These are phyloP conservation scores for Gadopsis bispinosus DNA, from an alignment of 2,797 vertebrate genomes.

Conservation along the genomic window DNA sequence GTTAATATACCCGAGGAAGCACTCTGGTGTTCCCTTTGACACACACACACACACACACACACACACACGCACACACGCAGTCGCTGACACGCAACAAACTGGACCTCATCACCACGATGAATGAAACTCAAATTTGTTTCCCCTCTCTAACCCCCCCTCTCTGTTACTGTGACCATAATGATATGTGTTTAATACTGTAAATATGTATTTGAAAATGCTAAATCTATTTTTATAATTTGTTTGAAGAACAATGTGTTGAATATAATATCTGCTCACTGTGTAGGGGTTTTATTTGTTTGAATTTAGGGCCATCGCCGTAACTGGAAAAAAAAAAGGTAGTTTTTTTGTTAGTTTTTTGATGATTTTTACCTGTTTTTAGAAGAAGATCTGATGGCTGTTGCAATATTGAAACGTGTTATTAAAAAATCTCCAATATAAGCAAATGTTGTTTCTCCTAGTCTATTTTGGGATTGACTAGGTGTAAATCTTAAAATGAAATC, in stretches of 20 bases:
- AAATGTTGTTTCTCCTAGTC: slow-evolving; percentile 1
- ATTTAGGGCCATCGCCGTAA: slow-evolving; percentile 79
- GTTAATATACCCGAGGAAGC: slow-evolving; percentile 40
- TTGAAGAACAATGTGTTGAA: slow-evolving; percentile 86
- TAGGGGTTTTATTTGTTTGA: slow-evolving; percentile 82
- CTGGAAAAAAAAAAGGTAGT: slow-evolving; percentile 48
- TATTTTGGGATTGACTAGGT: not conserved
- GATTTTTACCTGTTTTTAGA: slow-evolving; percentile 85
- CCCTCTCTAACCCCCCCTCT: slow-evolving; percentile 17
- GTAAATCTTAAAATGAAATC: not conserved
- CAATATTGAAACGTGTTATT: slow-evolving; percentile 87
- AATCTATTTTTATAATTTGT: slow-evolving; percentile 95
- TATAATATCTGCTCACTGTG: slow-evolving; percentile 87
- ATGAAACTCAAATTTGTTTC: slow-evolving; percentile 37
- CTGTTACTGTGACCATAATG: slow-evolving; percentile 78
- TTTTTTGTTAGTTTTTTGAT: slow-evolving; percentile 77
- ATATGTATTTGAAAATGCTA: slow-evolving; percentile 91
- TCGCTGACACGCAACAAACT: slow-evolving; percentile 20
- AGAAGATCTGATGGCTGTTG: slow-evolving; percentile 84
- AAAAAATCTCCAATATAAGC: slow-evolving; percentile 82
- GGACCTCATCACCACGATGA: slow-evolving; percentile 56
- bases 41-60: slow-evolving; percentile 26
- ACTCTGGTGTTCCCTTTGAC: slow-evolving; percentile 20
- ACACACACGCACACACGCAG: slow-evolving; percentile 30
- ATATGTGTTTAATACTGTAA: slow-evolving; percentile 90